A percentile compares a stretch with the other conserved stretches of the same genome.
Conservation (phyloP, 1,140 invertebrate species). For the Ips typographus region DNA sequence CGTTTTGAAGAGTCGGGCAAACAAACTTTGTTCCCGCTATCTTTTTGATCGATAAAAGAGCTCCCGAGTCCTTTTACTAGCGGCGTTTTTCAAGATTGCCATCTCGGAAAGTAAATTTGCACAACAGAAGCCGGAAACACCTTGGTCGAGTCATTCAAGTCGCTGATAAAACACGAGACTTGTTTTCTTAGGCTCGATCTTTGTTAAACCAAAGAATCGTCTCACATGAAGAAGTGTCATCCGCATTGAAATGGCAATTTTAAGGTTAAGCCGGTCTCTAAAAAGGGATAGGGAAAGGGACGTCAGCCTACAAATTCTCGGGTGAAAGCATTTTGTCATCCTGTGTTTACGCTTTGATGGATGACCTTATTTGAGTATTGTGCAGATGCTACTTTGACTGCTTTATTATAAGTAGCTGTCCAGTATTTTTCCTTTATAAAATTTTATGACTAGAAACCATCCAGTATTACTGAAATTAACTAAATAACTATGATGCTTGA, state of each 20-base stretch:
- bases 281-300: too few species aligned
- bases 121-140: slow-evolving; percentile 34
- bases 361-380: slow-evolving; percentile 13
- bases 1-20: slow-evolving; percentile 33
- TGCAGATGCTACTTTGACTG: slow-evolving; percentile 21
- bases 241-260: background rate
- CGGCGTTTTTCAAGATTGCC: slow-evolving; percentile 35
- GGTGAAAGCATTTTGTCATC: slow-evolving; percentile 24
- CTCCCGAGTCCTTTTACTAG: slow-evolving; percentile 22
- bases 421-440: too few species aligned
- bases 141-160: slow-evolving; percentile 22
- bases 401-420: background rate
- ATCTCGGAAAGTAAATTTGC: slow-evolving; percentile 38
- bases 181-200: slow-evolving; percentile 21
- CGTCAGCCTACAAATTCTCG: slow-evolving; percentile 16
- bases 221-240: too few species aligned
- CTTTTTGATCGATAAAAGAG: slow-evolving; percentile 36
- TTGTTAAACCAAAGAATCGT: too few species aligned
- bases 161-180: slow-evolving; percentile 28
- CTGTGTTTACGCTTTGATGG: slow-evolving; percentile 25
- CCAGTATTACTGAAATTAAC: too few species aligned
- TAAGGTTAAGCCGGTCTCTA: slow-evolving; percentile 2
- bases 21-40: slow-evolving; percentile 38
- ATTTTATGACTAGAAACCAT: too few species aligned
- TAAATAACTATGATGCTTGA: too few species aligned